Base-by-base conservation (phyloP, 2,797 vertebrate genomes). In the Oreochromis mossambicus region DNA sequence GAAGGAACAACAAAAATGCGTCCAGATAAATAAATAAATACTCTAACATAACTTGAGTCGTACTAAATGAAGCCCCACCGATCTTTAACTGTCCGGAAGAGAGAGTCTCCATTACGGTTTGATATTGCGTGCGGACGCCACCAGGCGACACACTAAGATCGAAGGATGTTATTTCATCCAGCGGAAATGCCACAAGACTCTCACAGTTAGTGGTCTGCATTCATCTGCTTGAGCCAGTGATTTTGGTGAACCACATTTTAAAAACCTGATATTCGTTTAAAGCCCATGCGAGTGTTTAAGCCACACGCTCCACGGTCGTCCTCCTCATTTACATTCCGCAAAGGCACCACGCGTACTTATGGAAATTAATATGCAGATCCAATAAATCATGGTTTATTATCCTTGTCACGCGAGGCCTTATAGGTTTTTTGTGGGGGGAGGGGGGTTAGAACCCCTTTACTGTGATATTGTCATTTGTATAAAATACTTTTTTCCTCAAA, bases 371-470 rank as follows among this genome's bases (percentile, higher is more conserved):
- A 84, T 90, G 85, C 88, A 84, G 32, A 78, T 77, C 46, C 36
- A 80, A 86, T 85, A 82, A 89, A 91, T 90, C 89, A 83, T 46
- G 34, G 38, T 78, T 83, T 86, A 52, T 87, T 87, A 24, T 89
- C 56, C 66, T 61, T 63, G 81, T 83, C 78, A 51, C 80, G 32
- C 54, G 15, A 56, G 68, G 88, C 79, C 75, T 78, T 81, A 81
- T 79, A 46, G 54, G 11, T 77, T 86, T 84, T 86, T 86, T 55
- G 36, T 19, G 76, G 83, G 29, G 56, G 43, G 56, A 61, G 50
- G 6, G 36, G 34, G 61, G 34, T 63, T 63, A 63, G 26, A 50
- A 6, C 73, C 43, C 19, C 52, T 50, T 77, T 38, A 52, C 58
- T 36, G 75, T 21, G 8, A 79, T 56, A 50, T 29, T 6, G 15